Evolutionary conservation across 2,888 invertebrate species (phyloP), one percentile per base, ranked within the genome.

Genomic region (Heteromurus nitidus): DNA sequence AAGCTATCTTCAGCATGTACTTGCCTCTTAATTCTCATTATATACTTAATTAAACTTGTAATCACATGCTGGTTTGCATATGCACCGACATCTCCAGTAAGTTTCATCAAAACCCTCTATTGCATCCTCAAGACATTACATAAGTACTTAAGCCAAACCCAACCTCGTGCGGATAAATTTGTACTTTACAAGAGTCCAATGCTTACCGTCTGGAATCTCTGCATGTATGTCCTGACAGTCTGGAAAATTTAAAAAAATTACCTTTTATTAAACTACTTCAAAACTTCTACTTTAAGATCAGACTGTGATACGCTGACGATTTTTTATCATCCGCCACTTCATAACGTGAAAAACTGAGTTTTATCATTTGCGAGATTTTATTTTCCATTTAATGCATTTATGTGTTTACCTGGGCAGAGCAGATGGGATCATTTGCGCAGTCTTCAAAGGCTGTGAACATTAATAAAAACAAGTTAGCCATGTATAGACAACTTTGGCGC

Each of bases 211-310:
- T 91, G 92, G 88, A 90, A 92, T 87, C 90, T 92, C 0, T 90
- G 89, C 91, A 93, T 91, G 88, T 93, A 93, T 72, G 89, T 91
- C 82, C 90, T 90, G 0, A 93, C 91, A n/a, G 92, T 91, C 82
- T 84, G 55, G n/a, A 70, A 67, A 64, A 18, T 22, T 28, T 7
- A 7, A 65, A 53, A 26, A 67, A 44, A 68, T 60, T 50, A 18
- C 50, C 11, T 11, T 13, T n/a, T n/a, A 5, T 13, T 3, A n/a
- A 18, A 50, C n/a, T 7, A n/a, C 7, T 13, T 50, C 7, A 50
- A 7, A 18, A 50, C 11, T 7, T 50, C 50, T n/a, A 50, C n/a
- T 50, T 50, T 5, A 50, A n/a, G n/a, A 5, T 50, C 11, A n/a
- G n/a, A n/a, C n/a, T n/a, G n/a, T n/a, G n/a, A n/a, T n/a, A n/a